Evolutionary conservation across 2,888 invertebrate genomes (phyloP).

Genomic region (Callosobruchus maculatus): DNA sequence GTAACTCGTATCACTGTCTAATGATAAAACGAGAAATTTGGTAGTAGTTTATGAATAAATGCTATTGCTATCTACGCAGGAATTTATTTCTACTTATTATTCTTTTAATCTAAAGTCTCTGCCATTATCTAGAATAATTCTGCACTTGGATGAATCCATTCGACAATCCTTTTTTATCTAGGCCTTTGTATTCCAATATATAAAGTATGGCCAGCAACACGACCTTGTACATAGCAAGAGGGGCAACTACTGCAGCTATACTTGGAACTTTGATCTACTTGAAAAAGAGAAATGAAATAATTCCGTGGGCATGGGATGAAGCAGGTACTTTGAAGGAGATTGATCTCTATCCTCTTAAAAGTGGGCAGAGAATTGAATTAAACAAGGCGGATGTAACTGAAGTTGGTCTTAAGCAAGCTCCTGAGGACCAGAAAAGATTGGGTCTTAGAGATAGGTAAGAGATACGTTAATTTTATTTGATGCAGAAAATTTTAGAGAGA

Average conservation of each 20-base stretch:
- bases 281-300: conserved; percentile 31
- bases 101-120: too few relatives aligned
- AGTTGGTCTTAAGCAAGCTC: conserved; percentile 36
- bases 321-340: conserved; percentile 40
- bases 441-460: conserved; percentile 40
- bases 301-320: conserved; percentile 40
- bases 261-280: conserved; percentile 27
- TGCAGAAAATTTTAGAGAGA: too few relatives aligned
- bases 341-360: conserved; percentile 45
- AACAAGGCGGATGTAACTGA: conserved; percentile 37
- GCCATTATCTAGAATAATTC: too few relatives aligned
- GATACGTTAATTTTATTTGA: too few relatives aligned
- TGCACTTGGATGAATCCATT: too few relatives aligned
- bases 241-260: conserved; percentile 27
- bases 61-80: too few relatives aligned
- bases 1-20: too few relatives aligned
- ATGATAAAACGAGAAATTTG: too few relatives aligned
- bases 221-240: conserved; percentile 21
- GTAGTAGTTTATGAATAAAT: too few relatives aligned
- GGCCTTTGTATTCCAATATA: not conserved
- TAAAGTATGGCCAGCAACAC: not conserved
- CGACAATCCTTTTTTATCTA: not conserved
- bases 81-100: too few relatives aligned
- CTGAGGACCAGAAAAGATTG: conserved; percentile 26
- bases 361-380: conserved; percentile 41